These are phyloP conservation scores for Phragmatobia fuliginosa DNA, from an alignment of 2,888 invertebrate genomes.

Conservation along the genomic window DNA sequence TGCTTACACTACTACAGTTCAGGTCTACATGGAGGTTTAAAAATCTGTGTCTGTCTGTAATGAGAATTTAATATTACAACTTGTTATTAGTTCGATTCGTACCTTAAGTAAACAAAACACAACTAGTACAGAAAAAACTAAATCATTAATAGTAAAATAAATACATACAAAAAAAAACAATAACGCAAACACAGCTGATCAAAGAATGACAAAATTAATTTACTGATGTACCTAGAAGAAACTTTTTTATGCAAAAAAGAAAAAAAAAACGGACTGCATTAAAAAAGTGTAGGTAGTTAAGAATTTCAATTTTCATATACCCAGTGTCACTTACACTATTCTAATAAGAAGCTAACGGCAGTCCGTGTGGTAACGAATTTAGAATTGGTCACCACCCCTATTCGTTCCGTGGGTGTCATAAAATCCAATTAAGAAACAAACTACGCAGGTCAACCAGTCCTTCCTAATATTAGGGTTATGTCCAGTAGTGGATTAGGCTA, in stretches of 20 bases:
- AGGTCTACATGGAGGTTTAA: background rate
- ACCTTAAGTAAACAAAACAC: background rate
- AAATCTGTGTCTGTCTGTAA: background rate
- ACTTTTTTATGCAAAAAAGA: background rate
- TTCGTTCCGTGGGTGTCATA: too few relatives aligned
- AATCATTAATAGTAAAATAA: background rate
- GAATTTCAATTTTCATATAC: background rate
- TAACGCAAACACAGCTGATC: constrained; percentile 5
- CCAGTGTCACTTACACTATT: background rate
- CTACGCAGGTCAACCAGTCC: too few relatives aligned
- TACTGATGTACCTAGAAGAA: background rate
- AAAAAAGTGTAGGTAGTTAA: background rate
- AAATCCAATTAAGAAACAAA: too few relatives aligned
- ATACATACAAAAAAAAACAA: background rate
- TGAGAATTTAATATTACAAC: background rate
- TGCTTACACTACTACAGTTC: background rate
- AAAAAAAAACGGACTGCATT: background rate
- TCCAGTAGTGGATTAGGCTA: too few relatives aligned
- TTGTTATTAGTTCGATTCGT: background rate
- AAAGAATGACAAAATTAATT: too few relatives aligned
- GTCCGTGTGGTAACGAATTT: too few relatives aligned
- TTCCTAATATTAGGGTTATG: too few relatives aligned
- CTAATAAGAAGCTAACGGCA: too few relatives aligned
- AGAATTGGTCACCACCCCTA: too few relatives aligned
- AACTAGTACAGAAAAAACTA: background rate